Conservation (phyloP, 2,113 vertebrate species). For the Ciconia stormi region DNA sequence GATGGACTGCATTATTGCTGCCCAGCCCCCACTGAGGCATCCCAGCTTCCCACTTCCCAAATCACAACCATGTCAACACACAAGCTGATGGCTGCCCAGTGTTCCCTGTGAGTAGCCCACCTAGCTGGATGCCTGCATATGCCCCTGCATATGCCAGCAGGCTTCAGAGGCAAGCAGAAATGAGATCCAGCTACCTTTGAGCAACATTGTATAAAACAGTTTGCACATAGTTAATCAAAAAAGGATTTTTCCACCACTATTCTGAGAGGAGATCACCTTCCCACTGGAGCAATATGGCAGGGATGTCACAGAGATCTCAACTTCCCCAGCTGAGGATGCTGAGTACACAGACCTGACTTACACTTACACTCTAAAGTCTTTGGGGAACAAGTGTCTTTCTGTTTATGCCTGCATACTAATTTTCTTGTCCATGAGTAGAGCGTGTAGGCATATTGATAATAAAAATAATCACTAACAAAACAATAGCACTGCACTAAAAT, state of each 20-base stretch:
- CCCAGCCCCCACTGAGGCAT: not conserved
- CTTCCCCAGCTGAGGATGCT: not conserved
- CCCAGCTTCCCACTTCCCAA: not conserved
- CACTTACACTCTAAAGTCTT: not conserved
- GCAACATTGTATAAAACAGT: not conserved
- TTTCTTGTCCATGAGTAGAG: not conserved
- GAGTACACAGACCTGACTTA: not conserved
- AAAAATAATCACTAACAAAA: conserved; percentile 13
- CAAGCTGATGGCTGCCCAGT: not conserved
- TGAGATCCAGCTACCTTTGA: not conserved
- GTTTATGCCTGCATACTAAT: not conserved
- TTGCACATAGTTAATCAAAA: not conserved
- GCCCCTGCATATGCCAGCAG: not conserved
- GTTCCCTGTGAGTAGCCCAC: not conserved
- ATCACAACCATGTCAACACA: not conserved
- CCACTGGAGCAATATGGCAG: not conserved
- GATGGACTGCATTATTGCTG: not conserved
- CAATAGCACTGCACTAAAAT: not conserved
- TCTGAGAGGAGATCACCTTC: not conserved
- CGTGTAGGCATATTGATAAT: not conserved
- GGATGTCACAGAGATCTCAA: not conserved
- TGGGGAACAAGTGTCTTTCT: not conserved
- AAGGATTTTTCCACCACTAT: not conserved
- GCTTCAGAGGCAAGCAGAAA: not conserved
- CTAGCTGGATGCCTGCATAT: not conserved